These are phyloP conservation scores for Urocynchramus pylzowi DNA, from an alignment of 2,113 vertebrate genomes.

Conservation along the genomic window DNA sequence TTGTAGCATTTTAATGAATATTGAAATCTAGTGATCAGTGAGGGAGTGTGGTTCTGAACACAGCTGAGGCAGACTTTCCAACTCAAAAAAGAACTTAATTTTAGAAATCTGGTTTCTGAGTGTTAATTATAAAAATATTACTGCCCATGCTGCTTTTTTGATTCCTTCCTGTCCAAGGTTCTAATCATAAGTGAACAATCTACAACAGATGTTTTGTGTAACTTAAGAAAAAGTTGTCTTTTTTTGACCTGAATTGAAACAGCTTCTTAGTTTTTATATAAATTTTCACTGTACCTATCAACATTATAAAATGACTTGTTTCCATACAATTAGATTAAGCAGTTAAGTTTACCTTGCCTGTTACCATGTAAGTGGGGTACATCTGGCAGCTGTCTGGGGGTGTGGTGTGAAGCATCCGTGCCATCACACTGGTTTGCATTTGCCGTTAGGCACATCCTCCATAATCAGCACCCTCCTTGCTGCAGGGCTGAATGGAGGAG, in stretches of 20 bases:
- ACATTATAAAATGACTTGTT: background rate
- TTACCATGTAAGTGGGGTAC: background rate
- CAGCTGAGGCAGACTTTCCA: background rate
- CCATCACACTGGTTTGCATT: background rate
- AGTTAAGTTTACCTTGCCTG: background rate
- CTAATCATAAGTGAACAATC: background rate
- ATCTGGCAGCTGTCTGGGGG: background rate
- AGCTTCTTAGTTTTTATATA: background rate
- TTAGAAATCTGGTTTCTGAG: background rate
- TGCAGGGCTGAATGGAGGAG: background rate
- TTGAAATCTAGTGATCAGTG: background rate
- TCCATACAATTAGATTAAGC: background rate
- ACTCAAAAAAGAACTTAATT: background rate
- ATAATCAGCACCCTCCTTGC: background rate
- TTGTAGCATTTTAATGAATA: background rate
- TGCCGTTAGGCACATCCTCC: background rate
- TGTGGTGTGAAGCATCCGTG: background rate
- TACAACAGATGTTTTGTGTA: background rate
- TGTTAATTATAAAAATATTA: background rate
- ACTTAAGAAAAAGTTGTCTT: background rate
- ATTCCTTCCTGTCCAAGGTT: background rate
- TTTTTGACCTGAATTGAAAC: background rate
- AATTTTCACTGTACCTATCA: background rate
- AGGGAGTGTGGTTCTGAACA: background rate
- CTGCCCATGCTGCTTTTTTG: background rate